phyloP scores from a whole-genome alignment of 1,140 invertebrate species.

The Myzus persicae region DNA sequence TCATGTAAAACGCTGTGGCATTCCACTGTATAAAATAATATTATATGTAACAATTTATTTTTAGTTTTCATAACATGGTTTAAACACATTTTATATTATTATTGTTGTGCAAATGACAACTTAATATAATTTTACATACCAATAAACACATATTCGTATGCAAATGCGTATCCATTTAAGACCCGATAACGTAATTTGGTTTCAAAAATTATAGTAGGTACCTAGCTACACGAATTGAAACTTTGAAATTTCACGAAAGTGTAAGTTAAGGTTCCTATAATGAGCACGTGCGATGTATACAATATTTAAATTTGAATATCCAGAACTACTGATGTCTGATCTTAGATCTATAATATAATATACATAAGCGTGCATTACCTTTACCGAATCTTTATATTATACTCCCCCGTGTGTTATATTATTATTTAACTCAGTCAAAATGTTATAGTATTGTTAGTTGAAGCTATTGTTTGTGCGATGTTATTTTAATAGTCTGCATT shows the following conservation, averaged over 20 bases:
- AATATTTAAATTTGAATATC: neutral
- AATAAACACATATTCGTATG: neutral
- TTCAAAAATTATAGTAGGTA: neutral
- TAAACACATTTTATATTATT: neutral
- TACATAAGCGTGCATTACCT: neutral
- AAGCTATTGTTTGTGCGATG: neutral
- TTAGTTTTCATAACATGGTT: neutral
- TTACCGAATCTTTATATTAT: neutral
- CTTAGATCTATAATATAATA: neutral
- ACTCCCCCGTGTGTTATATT: neutral
- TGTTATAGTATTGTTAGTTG: neutral
- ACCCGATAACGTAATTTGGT: neutral
- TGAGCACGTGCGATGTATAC: neutral
- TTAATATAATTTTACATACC: constrained; percentile 1
- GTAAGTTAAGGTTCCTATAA: neutral
- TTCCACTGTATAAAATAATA: neutral
- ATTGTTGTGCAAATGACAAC: constrained; percentile 2
- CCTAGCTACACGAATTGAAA: neutral
- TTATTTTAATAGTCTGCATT: neutral
- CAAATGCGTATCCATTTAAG: neutral
- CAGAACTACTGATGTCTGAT: neutral
- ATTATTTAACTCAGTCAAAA: neutral
- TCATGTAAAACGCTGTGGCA: neutral
- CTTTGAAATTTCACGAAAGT: neutral
- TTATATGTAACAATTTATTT: neutral